These are phyloP conservation scores for Lapara coniferarum DNA, from an alignment of 2,888 invertebrate genomes.

Conservation along the genomic window DNA sequence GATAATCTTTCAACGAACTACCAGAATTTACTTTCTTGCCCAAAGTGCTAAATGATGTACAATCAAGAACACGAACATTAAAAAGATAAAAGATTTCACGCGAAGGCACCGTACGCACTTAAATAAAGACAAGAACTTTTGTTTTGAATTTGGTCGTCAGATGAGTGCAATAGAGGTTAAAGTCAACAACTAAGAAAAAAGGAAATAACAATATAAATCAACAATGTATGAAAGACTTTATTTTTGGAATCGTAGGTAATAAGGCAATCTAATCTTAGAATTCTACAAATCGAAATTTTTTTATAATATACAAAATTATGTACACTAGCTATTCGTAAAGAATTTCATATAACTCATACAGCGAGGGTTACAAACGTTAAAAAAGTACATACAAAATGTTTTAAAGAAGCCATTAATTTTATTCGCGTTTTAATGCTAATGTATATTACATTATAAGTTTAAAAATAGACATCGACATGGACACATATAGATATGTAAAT, in stretches of 20 bases:
- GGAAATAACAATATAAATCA: no score
- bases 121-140: not conserved
- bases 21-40: constrained; percentile 1
- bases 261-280: no score
- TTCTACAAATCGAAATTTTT: no score
- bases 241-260: no score
- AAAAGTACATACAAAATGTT: not conserved
- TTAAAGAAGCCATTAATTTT: constrained; percentile 2
- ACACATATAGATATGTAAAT: not conserved
- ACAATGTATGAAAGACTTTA: no score
- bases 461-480: constrained; percentile 6
- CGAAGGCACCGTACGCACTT: not conserved
- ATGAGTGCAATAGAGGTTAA: no score
- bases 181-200: no score
- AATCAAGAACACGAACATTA: constrained; percentile 5
- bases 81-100: constrained; percentile 1
- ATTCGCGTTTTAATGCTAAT: constrained; percentile 14
- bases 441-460: not conserved
- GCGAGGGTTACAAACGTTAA: not conserved
- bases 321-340: no score
- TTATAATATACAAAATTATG: no score
- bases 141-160: not conserved
- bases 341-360: not conserved
- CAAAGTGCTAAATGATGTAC: constrained; percentile 11
- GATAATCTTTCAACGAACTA: not conserved